Evolutionary conservation across 2,888 invertebrate species (phyloP).

Genomic region (Spisula solida): DNA sequence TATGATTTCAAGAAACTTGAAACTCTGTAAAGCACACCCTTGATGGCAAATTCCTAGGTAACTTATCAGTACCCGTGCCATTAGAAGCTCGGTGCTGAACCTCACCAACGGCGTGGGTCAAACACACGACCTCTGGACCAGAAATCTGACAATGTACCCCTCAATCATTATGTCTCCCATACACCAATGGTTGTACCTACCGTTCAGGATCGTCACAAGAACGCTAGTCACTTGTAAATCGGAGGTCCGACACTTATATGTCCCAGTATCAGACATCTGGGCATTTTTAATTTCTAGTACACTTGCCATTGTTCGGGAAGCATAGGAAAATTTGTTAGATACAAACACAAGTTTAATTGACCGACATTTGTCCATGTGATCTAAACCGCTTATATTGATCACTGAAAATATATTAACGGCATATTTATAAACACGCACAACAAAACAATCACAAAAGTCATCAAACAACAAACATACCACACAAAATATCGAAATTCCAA

Average conservation of each 20-base stretch:
- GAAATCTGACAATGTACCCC: too few relatives aligned
- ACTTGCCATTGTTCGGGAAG: conserved; percentile 73
- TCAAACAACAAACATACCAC: conserved; percentile 9
- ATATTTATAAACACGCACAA: conserved; percentile 1
- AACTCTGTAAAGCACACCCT: too few relatives aligned
- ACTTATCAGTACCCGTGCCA: too few relatives aligned
- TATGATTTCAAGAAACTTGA: too few relatives aligned
- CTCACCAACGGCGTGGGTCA: too few relatives aligned
- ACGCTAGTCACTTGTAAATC: conserved; percentile 74
- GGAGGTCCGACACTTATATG: conserved; percentile 77
- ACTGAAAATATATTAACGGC: conserved; percentile 63
- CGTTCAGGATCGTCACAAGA: conserved; percentile 76
- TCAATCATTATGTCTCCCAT: too few relatives aligned
- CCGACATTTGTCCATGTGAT: conserved; percentile 75
- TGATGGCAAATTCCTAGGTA: too few relatives aligned
- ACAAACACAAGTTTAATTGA: conserved; percentile 66
- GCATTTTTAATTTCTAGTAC: conserved; percentile 70
- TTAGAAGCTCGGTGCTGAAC: too few relatives aligned
- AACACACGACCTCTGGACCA: too few relatives aligned
- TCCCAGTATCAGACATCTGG: conserved; percentile 75
- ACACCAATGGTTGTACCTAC: conserved; percentile 55
- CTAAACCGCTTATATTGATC: conserved; percentile 73
- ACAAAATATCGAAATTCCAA: neutral
- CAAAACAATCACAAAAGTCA: neutral
- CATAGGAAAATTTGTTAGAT: conserved; percentile 71